phyloP scores from a whole-genome alignment of 1,140 invertebrate genomes.

The Elysia chlorotica region DNA sequence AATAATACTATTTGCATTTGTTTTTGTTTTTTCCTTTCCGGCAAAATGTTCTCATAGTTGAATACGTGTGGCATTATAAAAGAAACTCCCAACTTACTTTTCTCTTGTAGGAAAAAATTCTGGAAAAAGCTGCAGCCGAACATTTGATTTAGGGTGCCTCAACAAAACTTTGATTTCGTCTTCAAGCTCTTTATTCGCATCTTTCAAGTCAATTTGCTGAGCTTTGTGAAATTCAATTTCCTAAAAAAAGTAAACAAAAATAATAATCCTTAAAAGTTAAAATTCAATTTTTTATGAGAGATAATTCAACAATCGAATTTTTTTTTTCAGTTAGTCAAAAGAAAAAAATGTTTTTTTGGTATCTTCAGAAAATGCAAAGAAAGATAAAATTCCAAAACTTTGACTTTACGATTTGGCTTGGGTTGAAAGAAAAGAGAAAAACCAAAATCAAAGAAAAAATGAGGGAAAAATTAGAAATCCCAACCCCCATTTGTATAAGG shows the following conservation, averaged over 20 bases:
- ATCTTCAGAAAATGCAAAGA: too few relatives aligned
- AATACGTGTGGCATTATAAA: neutral
- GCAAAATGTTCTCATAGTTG: too few relatives aligned
- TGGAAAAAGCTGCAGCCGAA: conserved; percentile 56
- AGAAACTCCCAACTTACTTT: conserved; percentile 58
- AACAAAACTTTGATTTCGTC: conserved; percentile 43
- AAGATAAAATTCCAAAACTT: too few relatives aligned
- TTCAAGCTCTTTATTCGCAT: conserved; percentile 38
- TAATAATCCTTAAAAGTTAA: too few relatives aligned
- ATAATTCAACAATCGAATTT: too few relatives aligned
- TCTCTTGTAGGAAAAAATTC: conserved; percentile 52
- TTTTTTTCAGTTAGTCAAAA: too few relatives aligned
- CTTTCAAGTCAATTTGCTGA: conserved; percentile 41
- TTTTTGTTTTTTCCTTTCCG: too few relatives aligned
- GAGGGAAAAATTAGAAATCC: neutral
- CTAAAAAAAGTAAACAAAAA: too few relatives aligned
- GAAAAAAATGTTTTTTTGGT: too few relatives aligned
- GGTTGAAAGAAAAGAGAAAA: neutral
- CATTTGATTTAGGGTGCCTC: conserved; percentile 49
- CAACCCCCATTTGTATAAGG: too few relatives aligned
- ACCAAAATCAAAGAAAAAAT: neutral
- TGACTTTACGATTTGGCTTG: neutral
- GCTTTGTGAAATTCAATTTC: conserved; percentile 56
- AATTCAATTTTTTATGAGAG: too few relatives aligned
- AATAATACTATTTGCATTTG: too few relatives aligned